Conservation (phyloP, 2,888 invertebrate species). For the Melinopterus prodromus region DNA sequence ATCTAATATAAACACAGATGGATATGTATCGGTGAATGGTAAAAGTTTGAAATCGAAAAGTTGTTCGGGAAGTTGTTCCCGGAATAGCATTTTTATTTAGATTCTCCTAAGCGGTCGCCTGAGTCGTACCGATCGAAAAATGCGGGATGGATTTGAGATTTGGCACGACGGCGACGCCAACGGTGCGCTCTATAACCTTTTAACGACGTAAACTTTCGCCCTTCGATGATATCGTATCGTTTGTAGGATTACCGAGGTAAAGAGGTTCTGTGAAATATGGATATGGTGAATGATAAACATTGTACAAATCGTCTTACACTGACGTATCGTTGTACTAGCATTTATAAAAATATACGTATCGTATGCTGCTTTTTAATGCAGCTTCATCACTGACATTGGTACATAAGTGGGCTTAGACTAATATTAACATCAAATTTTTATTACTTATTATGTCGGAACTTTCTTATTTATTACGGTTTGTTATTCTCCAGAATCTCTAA, state of each 20-base stretch:
- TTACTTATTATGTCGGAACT: too few relatives aligned
- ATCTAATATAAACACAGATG: conserved; percentile 23
- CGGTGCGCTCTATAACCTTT: not conserved
- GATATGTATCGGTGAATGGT: conserved; percentile 32
- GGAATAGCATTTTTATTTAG: conserved; percentile 20
- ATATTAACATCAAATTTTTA: too few relatives aligned
- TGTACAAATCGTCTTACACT: too few relatives aligned
- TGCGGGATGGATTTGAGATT: not conserved
- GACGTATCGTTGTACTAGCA: too few relatives aligned
- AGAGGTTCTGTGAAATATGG: not conserved
- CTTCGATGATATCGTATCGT: not conserved
- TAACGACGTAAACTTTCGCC: not conserved
- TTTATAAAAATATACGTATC: too few relatives aligned
- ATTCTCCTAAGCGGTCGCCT: conserved; percentile 26
- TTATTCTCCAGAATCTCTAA: too few relatives aligned
- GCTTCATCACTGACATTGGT: too few relatives aligned
- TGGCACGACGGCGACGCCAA: not conserved
- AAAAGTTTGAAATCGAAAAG: conserved; percentile 30
- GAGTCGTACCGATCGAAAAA: not conserved
- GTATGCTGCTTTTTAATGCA: too few relatives aligned
- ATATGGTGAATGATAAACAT: not conserved
- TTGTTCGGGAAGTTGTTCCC: conserved; percentile 28
- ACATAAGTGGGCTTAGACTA: too few relatives aligned
- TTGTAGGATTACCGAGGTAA: not conserved
- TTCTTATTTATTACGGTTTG: too few relatives aligned